These are phyloP conservation scores for Patella pellucida DNA, from an alignment of 2,888 invertebrate species.

Conservation along the genomic window DNA sequence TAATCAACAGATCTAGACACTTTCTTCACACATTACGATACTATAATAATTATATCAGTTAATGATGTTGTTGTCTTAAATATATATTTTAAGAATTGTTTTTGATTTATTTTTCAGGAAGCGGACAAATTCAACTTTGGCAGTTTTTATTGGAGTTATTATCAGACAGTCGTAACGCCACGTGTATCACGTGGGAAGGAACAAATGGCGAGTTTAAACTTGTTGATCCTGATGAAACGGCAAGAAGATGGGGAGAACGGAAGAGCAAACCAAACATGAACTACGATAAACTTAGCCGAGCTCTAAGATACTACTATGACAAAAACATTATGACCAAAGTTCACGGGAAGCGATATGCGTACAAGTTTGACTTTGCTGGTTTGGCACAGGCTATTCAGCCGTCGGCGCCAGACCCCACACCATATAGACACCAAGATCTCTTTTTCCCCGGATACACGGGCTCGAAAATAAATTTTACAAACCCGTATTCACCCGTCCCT, in stretches of 20 bases:
- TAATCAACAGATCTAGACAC: too few species aligned
- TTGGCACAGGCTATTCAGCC: slow-evolving; percentile 78
- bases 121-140: slow-evolving; percentile 98
- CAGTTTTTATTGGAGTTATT: slow-evolving; percentile 97
- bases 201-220: slow-evolving; percentile 95
- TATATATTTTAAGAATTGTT: slow-evolving; percentile 39
- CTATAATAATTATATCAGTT: neutral
- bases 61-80: too few species aligned
- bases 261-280: slow-evolving; percentile 98
- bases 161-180: slow-evolving; percentile 86
- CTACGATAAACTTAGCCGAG: slow-evolving; percentile 94
- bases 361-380: slow-evolving; percentile 94
- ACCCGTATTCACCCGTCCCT: slow-evolving; percentile 65
- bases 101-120: slow-evolving; percentile 68
- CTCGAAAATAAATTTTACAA: slow-evolving; percentile 88
- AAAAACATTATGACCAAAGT: slow-evolving; percentile 99
- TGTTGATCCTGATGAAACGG: slow-evolving; percentile 94
- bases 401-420: slow-evolving; percentile 88
- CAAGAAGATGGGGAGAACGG: slow-evolving; percentile 92
- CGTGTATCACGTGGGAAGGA: slow-evolving; percentile 96
- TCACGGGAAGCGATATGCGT: slow-evolving; percentile 94
- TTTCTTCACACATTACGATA: neutral
- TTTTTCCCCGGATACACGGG: slow-evolving; percentile 84
- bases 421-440: slow-evolving; percentile 94
- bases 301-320: slow-evolving; percentile 95